These are phyloP conservation scores for Psittacula cyanocephala DNA, from an alignment of 2,113 vertebrate genomes.

Conservation along the genomic window DNA sequence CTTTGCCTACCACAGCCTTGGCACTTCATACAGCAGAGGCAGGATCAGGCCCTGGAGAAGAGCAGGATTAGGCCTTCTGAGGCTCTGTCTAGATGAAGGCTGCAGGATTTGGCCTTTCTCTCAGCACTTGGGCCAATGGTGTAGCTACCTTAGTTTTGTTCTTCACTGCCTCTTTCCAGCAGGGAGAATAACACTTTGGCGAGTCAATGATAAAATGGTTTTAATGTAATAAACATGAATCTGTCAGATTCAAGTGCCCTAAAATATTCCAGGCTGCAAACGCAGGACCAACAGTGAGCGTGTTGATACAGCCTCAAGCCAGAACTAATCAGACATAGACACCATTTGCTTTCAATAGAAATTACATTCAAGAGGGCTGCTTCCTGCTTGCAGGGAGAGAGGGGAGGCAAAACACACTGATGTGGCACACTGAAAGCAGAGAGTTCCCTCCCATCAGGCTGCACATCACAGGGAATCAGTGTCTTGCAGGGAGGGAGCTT, in stretches of 20 bases:
- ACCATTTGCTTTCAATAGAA: slow-evolving; percentile 60
- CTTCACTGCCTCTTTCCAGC: not conserved
- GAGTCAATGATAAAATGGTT: not conserved
- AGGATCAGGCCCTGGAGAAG: not conserved
- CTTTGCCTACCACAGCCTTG: not conserved
- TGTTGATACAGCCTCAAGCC: slow-evolving; percentile 57
- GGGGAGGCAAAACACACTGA: not conserved
- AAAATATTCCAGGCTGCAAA: slow-evolving; percentile 49
- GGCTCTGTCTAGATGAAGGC: not conserved
- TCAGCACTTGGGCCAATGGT: not conserved
- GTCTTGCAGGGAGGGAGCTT: not conserved
- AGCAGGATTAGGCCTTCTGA: not conserved
- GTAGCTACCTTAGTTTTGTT: not conserved
- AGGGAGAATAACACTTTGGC: not conserved
- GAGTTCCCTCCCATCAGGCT: not conserved
- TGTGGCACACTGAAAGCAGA: not conserved
- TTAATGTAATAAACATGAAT: slow-evolving; percentile 58
- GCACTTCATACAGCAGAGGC: not conserved
- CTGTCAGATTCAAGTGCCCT: slow-evolving; percentile 47
- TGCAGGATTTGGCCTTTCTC: not conserved
- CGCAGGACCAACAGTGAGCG: slow-evolving; percentile 36
- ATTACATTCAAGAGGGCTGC: slow-evolving; percentile 49
- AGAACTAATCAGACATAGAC: slow-evolving; percentile 62
- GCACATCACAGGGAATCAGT: not conserved
- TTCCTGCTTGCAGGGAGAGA: slow-evolving; percentile 10